Evolutionary conservation across 2,797 vertebrate genomes (phyloP).

Genomic region (Gambelia wislizenii): DNA sequence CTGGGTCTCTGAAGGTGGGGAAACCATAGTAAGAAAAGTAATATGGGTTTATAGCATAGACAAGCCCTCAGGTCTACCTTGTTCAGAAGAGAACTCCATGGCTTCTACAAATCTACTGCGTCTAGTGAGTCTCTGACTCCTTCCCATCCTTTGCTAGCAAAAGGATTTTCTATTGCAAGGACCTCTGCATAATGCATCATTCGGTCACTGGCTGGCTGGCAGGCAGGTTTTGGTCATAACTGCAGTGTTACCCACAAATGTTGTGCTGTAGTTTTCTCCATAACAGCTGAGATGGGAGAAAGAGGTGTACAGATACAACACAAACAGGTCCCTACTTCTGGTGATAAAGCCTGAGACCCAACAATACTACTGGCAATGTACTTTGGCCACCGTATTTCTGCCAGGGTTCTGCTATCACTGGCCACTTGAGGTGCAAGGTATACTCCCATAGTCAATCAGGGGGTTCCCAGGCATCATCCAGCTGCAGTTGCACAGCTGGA

Average conservation of each 20-base stretch:
- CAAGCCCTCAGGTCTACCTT: background rate
- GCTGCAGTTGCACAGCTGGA: too few species aligned
- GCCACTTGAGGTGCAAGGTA: too few species aligned
- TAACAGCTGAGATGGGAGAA: background rate
- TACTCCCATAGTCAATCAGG: too few species aligned
- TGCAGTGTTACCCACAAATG: background rate
- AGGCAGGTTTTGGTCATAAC: background rate
- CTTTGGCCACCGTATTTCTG: too few species aligned
- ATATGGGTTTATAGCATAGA: background rate
- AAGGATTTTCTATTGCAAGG: background rate
- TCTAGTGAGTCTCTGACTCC: background rate
- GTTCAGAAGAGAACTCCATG: too few species aligned
- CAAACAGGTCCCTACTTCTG: background rate
- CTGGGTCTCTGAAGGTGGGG: background rate
- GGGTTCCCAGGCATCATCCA: too few species aligned
- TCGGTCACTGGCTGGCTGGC: too few species aligned
- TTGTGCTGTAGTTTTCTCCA: too few species aligned
- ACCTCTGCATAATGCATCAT: background rate
- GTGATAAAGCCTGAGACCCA: background rate
- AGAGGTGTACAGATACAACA: background rate
- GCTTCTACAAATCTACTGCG: background rate
- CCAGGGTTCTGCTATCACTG: too few species aligned
- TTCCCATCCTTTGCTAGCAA: background rate
- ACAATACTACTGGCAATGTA: too few species aligned
- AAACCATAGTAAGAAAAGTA: background rate